Conservation (phyloP, 2,888 invertebrate species). For the Labia minor region DNA sequence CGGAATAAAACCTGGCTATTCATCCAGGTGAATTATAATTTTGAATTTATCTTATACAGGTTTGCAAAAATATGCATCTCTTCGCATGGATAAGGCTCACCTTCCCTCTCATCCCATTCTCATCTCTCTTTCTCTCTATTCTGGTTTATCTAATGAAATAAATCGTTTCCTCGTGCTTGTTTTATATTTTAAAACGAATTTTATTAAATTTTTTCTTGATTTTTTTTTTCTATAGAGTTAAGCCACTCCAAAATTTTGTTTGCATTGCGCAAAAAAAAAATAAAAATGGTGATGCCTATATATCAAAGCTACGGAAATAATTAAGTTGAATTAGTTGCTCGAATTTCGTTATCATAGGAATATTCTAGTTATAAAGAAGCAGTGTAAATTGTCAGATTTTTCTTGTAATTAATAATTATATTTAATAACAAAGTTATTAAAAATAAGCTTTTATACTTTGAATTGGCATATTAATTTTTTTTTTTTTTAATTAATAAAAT, state of each 20-base stretch:
- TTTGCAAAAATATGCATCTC: background rate
- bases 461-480: background rate
- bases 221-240: background rate
- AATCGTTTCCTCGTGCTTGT: slow-evolving; percentile 3
- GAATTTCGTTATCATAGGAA: background rate
- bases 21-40: too few relatives aligned
- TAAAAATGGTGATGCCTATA: background rate
- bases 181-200: slow-evolving; percentile 13
- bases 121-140: too few relatives aligned
- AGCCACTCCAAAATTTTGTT: slow-evolving; percentile 4
- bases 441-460: background rate
- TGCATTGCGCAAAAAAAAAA: background rate
- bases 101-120: too few relatives aligned
- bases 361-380: background rate
- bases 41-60: background rate
- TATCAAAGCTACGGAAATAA: slow-evolving; percentile 13
- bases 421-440: slow-evolving; percentile 7
- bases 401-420: background rate
- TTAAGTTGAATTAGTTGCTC: slow-evolving; percentile 4
- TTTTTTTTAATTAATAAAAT: background rate
- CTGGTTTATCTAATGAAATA: slow-evolving; percentile 1
- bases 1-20: background rate
- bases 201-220: background rate
- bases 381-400: background rate
- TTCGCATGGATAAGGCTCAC: background rate